Conservation (phyloP, 1,140 invertebrate genomes). For the Drosophila grimshawi region DNA sequence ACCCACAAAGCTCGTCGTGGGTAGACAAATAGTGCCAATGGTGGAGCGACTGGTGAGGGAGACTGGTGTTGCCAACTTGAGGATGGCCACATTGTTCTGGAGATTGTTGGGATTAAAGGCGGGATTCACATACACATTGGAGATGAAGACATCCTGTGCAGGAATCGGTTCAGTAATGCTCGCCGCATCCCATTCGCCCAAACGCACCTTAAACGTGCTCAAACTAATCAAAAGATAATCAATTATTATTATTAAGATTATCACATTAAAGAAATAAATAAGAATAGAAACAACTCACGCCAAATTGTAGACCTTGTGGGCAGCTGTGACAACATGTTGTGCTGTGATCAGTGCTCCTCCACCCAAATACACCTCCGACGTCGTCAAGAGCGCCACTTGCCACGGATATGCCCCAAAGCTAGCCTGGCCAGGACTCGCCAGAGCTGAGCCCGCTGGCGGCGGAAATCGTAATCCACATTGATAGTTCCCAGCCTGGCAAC, state of each 20-base stretch:
- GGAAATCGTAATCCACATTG: constrained; percentile 75
- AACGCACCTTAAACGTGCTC: constrained; percentile 86
- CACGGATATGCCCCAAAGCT: constrained; percentile 80
- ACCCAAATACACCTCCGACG: constrained; percentile 87
- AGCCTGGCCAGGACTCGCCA: constrained; percentile 66
- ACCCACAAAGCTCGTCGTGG: constrained; percentile 86
- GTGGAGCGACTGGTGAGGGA: constrained; percentile 87
- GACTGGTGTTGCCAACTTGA: constrained; percentile 86
- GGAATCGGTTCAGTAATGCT: constrained; percentile 87
- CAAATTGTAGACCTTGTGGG: constrained; percentile 87
- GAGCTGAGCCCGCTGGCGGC: constrained; percentile 60
- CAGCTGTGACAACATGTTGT: constrained; percentile 88
- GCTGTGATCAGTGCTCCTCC: constrained; percentile 88
- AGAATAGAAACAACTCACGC: constrained; percentile 85
- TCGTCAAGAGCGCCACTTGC: constrained; percentile 85
- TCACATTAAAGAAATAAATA: too few relatives aligned
- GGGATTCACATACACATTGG: constrained; percentile 87
- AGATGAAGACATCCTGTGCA: constrained; percentile 86
- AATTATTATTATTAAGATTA: too few relatives aligned
- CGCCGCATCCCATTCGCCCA: constrained; percentile 90
- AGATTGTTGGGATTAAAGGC: constrained; percentile 88
- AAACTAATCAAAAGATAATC: constrained; percentile 38
- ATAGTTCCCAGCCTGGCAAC: constrained; percentile 76
- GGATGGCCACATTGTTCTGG: constrained; percentile 89
- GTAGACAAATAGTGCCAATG: constrained; percentile 90